These are phyloP conservation scores for Oreochromis tanganicae DNA, from an alignment of 2,113 vertebrate genomes.

Conservation along the genomic window DNA sequence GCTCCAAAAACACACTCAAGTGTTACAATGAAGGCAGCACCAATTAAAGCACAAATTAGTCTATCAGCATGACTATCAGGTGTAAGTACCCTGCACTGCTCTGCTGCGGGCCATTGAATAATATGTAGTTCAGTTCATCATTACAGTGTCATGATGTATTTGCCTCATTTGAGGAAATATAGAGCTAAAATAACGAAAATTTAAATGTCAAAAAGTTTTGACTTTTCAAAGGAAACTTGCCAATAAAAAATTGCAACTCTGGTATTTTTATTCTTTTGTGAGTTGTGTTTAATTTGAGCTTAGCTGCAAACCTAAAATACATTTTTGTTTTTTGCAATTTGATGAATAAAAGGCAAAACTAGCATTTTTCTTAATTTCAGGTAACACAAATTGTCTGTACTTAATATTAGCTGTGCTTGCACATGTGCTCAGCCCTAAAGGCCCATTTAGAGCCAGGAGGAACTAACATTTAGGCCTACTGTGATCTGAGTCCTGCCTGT, in stretches of 20 bases:
- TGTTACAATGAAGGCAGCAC: not conserved
- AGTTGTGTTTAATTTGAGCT: not conserved
- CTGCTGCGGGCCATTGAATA: not conserved
- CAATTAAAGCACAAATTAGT: not conserved
- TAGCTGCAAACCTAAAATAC: not conserved
- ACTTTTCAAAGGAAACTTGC: not conserved
- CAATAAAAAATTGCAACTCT: not conserved
- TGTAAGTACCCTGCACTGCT: not conserved
- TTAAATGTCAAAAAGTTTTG: accelerated
- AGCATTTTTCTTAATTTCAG: not conserved
- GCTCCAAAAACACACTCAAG: not conserved
- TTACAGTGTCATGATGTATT: not conserved
- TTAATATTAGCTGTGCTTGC: not conserved
- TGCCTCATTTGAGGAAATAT: not conserved
- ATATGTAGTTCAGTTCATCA: not conserved
- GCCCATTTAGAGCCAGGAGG: not conserved
- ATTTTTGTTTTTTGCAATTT: not conserved
- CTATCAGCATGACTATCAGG: not conserved
- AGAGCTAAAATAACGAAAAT: not conserved
- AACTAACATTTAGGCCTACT: accelerated
- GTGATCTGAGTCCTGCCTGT: not conserved
- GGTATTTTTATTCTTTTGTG: not conserved
- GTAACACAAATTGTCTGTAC: not conserved
- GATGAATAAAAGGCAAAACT: accelerated
- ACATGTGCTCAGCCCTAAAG: not conserved